Evolutionary conservation across 2,888 invertebrate species (phyloP).

Genomic region (Sylvicola cinctus): DNA sequence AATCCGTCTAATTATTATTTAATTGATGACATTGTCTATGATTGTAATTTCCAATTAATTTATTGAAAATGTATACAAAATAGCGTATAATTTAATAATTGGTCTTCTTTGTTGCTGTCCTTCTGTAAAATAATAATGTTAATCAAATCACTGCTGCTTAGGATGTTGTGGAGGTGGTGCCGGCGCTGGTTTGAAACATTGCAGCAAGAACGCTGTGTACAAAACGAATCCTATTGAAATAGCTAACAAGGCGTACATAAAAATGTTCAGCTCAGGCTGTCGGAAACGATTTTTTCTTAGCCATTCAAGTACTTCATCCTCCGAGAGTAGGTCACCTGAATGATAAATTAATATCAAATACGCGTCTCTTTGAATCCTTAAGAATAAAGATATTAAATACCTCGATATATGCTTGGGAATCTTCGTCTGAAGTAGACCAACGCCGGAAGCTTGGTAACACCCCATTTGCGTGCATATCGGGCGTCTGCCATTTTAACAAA

Average conservation of each 20-base stretch:
- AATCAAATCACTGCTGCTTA: conserved; percentile 14
- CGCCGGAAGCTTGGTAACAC: conserved; percentile 75
- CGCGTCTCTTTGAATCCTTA: background rate
- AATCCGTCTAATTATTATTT: no score
- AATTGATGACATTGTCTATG: no score
- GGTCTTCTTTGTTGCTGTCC: no score
- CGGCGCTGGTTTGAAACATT: conserved; percentile 64
- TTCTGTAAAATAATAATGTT: no score
- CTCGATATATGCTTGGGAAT: conserved; percentile 84
- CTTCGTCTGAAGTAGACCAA: conserved; percentile 80
- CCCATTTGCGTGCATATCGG: conserved; percentile 83
- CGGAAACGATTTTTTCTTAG: conserved; percentile 80
- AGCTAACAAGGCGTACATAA: conserved; percentile 82
- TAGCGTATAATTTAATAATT: no score
- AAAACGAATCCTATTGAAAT: conserved; percentile 68
- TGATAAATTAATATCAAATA: conserved; percentile 5
- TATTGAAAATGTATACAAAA: no score
- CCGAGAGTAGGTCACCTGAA: conserved; percentile 60
- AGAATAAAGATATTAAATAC: conserved; percentile 31
- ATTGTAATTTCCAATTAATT: no score
- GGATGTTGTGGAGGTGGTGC: conserved; percentile 30
- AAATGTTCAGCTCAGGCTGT: conserved; percentile 79
- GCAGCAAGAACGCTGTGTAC: conserved; percentile 77
- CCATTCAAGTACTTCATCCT: conserved; percentile 80
- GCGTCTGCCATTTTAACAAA: conserved; percentile 88